Base-by-base conservation (phyloP, 1,140 invertebrate species). In the Drosophila lacertosa region DNA sequence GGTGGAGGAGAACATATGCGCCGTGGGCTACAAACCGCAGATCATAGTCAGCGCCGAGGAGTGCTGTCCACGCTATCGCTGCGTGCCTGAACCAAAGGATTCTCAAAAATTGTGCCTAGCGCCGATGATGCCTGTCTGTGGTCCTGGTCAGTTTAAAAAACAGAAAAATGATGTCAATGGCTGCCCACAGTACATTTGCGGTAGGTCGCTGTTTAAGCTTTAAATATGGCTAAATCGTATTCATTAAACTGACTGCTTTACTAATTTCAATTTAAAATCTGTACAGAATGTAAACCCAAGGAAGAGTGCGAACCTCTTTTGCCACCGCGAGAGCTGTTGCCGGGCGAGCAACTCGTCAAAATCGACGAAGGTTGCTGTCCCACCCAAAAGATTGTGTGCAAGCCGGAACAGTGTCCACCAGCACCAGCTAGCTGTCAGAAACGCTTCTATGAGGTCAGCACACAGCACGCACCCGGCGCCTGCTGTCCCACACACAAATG, bases 301-400 rank as follows among this genome's bases (percentile, higher is more conserved):
- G 94, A 94, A 22, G 93, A 96, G 62, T 96, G 96, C 82, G 92
- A 93, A 7, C 63, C 77, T 6, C 65, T 94, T 0, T 89, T 91
- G 35, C 89, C 92, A 20, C 80, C 92, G 9, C 91, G 93, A 37
- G 75, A 92, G 37, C 53, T 94, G 11, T 91, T 94, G 54, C 92
- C 94, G 26, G 96, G 96, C 5, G 93, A 95, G 77, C 90, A 93
- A 26, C 89, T 92, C 0, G 77, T 93, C 1, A 83, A 94, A 0
- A 93, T 95, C 77, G 91, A 90, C 15, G 92, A 92, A 29, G 95
- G 95, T 2, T 97, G 96, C 83, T 97, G 96, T 81, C 94, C 95
- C 0, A 92, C 91, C 16, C 91, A 93, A 2, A 89, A 92, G 32
- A 90, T 93, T 26, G 76, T 94, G 1, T 97, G 96, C 65, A 92